Conservation (phyloP, 2,113 vertebrate species). For the Thoracochromis brauschi region DNA sequence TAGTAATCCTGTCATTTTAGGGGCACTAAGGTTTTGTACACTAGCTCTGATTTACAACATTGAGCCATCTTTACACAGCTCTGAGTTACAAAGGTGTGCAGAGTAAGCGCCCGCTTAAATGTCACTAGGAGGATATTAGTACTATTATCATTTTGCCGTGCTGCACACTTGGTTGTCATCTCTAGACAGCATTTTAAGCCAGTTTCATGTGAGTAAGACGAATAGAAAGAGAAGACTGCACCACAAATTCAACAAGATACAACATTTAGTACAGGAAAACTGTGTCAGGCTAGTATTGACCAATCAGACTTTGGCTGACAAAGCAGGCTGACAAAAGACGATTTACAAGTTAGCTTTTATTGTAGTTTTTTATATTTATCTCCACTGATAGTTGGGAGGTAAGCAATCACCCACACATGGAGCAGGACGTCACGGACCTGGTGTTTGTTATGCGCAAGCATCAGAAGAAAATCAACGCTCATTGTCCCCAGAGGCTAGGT, state of each 20-base stretch:
- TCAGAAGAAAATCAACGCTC: background rate
- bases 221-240: background rate
- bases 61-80: background rate
- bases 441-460: background rate
- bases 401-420: background rate
- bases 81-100: background rate
- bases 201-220: background rate
- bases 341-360: background rate
- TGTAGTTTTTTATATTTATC: background rate
- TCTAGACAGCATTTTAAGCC: background rate
- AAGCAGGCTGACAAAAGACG: background rate
- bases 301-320: background rate
- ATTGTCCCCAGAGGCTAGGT: background rate
- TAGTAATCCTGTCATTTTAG: background rate
- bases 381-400: background rate
- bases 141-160: background rate
- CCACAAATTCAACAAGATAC: background rate
- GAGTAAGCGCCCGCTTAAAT: background rate
- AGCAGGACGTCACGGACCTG: background rate
- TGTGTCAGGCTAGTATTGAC: background rate
- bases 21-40: background rate
- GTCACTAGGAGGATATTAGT: background rate
- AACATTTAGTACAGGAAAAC: background rate
- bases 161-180: background rate
- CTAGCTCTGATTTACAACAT: background rate